These are phyloP conservation scores for Callosobruchus maculatus DNA, from an alignment of 2,888 invertebrate genomes.

Conservation along the genomic window DNA sequence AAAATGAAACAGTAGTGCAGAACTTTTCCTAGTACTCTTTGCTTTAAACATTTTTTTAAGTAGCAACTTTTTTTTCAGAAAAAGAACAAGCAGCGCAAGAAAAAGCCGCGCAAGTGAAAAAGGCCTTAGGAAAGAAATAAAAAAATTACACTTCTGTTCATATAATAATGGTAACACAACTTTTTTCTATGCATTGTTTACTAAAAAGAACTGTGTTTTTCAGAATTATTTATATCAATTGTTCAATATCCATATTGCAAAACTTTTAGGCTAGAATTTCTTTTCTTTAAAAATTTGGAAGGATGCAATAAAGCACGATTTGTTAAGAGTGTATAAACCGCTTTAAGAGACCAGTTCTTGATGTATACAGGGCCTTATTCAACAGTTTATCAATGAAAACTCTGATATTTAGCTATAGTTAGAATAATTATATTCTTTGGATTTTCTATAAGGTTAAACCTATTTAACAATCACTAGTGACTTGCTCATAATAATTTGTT, in stretches of 20 bases:
- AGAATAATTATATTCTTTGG: too few species aligned
- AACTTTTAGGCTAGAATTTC: background rate
- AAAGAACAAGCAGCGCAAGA: slow-evolving; percentile 59
- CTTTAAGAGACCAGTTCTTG: background rate
- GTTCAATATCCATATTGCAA: background rate
- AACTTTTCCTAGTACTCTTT: background rate
- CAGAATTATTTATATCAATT: background rate
- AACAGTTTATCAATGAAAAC: background rate
- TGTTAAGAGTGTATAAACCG: background rate
- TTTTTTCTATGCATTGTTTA: background rate
- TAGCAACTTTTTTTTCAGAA: slow-evolving; percentile 46
- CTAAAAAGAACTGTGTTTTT: background rate
- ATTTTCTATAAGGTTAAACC: background rate
- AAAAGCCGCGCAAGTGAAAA: slow-evolving; percentile 59
- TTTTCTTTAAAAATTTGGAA: background rate
- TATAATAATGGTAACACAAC: background rate
- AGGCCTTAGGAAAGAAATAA: slow-evolving; percentile 59
- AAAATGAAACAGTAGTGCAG: background rate
- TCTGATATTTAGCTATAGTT: too few species aligned
- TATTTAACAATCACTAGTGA: background rate
- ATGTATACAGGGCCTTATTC: background rate
- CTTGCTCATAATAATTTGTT: background rate
- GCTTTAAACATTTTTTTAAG: too few species aligned
- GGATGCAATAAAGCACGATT: background rate
- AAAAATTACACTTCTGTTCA: background rate